Base-by-base conservation (phyloP, 1,140 invertebrate species). In the Drosophila lacertosa region DNA sequence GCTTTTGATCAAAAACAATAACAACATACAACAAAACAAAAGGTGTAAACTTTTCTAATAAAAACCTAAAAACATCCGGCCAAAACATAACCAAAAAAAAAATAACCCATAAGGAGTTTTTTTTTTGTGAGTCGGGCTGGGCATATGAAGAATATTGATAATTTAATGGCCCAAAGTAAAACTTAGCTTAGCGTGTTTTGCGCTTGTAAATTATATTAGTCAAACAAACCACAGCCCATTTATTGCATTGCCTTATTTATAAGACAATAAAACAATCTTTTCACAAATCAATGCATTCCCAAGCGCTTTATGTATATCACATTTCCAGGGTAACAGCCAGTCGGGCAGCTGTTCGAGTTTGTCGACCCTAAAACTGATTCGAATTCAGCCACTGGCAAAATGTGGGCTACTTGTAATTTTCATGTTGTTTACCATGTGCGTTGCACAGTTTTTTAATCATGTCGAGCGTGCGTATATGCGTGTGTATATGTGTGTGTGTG, bases 361-460 rank as follows among this genome's bases (percentile, higher is more conserved):
- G n/a, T n/a, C 11, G 2, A 4, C 22, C 7, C 2, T 26, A 18
- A 18, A 65, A 50, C 13, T 10, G 11, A 11, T 50, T 29, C 18
- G 32, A 48, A 35, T 62, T 55, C 37, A n/a, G 16, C 47, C 22
- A 29, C 40, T 40, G 11, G 37, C 13, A 47, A 45, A 40, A 42
- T 70, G 60, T 70, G 47, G 59, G 51, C 67, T 76, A 79, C 66
- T 84, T 80, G 65, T 72, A 66, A 78, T 67, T 76, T 72, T 84
- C 40, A 54, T 77, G 71, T 57, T 82, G 68, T 62, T 69, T 62
- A 69, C 45, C 20, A 40, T 24, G 42, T 51, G 75, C 53, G 45
- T 63, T 15, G 40, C 42, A 48, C 44, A 60, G 42, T 77, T 70
- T 77, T 59, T 77, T 55, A 74, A 83, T 57, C 51, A 74, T 83